Evolutionary conservation across 2,797 vertebrate species (phyloP), one percentile per base, ranked within the genome.

Genomic region (Sebastes minor): DNA sequence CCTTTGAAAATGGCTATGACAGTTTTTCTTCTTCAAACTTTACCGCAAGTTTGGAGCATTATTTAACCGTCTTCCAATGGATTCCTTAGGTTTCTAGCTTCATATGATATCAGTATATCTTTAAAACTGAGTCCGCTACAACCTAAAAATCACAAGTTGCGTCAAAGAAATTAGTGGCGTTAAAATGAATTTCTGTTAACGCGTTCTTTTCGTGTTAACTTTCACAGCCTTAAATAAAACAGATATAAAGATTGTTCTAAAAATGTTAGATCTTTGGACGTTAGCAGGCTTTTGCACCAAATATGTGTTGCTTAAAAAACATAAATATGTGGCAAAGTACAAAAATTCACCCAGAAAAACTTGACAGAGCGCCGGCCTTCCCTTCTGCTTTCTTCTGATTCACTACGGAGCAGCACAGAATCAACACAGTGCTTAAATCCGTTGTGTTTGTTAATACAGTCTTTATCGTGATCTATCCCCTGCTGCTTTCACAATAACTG

Each of bases 401-500:
- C 60, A 38, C 16, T 4, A 1, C 23, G 5, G 30, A 46, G 46
- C 49, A 56, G 23, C 13, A 16, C 35, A 53, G 33, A 74, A 67
- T 78, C 71, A 77, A 32, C 27, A 3, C 68, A 46, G 74, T 56
- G 59, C 83, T 86, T 63, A 84, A 80, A 83, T 84, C 52, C 55
- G 71, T 76, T 79, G 38, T 80, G 46, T 80, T 77, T 86, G 71
- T 67, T 79, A 80, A 65, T 81, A 63, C 62, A 52, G 67, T 73
- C 65, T 76, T 75, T 79, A 80, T 82, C 11, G 4, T 62, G 66
- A 85, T 87, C 55, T 33, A 7, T 68, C 71, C 79, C 73, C 74
- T 33, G 60, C 81, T 88, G 72, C 11, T 72, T 83, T 82, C 77
- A 84, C 75, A 71, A 59, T 85, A 68, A 68, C 74, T 61, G 7